Conservation (phyloP, 2,113 vertebrate species). For the Passer domesticus region DNA sequence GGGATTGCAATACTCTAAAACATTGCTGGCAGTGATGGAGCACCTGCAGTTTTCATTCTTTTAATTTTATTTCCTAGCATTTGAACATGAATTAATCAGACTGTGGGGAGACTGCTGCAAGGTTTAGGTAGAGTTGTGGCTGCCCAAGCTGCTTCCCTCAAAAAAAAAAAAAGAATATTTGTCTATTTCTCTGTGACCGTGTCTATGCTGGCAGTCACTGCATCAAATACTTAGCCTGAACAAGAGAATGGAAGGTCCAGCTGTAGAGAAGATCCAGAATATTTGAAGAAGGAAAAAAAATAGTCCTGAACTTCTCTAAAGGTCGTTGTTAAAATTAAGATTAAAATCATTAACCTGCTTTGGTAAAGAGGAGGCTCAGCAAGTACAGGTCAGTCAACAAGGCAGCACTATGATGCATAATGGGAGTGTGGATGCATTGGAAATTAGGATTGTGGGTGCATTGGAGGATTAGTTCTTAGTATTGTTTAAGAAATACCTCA, state of each 20-base stretch:
- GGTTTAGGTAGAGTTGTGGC: not conserved
- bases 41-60: conserved; percentile 2
- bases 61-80: conserved; percentile 28
- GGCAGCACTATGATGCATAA: not conserved
- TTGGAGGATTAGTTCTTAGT: not conserved
- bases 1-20: not conserved
- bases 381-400: not conserved
- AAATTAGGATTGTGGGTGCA: not conserved
- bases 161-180: not conserved
- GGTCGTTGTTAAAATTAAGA: not conserved
- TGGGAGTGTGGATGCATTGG: not conserved
- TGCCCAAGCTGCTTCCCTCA: not conserved
- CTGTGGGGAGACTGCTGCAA: not conserved
- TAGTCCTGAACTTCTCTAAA: not conserved
- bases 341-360: not conserved
- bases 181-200: not conserved
- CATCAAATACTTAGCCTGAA: not conserved
- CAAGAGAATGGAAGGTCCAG: not conserved
- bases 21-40: not conserved
- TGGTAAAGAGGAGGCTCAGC: not conserved
- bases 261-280: not conserved
- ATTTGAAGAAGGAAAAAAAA: not conserved
- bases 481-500: not conserved
- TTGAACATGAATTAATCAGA: conserved; percentile 16
- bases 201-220: not conserved